Evolutionary conservation across 2,888 invertebrate species (phyloP), one percentile per base, ranked within the genome.

Genomic region (Athrips mouffetella): DNA sequence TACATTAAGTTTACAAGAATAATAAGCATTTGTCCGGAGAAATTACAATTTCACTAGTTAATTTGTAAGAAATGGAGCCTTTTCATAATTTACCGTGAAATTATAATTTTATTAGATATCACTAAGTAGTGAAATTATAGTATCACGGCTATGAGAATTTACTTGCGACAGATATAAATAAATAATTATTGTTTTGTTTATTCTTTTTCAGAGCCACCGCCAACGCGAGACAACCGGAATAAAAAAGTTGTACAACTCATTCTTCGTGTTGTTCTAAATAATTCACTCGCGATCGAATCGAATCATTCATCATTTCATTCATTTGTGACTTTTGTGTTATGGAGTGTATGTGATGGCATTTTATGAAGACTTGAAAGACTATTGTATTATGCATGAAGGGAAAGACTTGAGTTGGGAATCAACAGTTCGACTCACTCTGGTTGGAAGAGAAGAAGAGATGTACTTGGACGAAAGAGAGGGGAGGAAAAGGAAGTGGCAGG

Each of bases 181-280:
- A n/a, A n/a, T n/a, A n/a, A n/a, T n/a, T n/a, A n/a, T n/a, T n/a
- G n/a, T n/a, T n/a, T n/a, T n/a, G n/a, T n/a, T n/a, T n/a, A n/a
- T 37, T n/a, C 11, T 6, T n/a, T 37, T 16, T 2, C 44, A 94
- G 79, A 94, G 93, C 75, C 94, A 94, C 76, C 92, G 94, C 70
- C 94, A 95, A 81, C 89, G 94, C 73, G 94, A 95, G 81, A 94
- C 94, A 20, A 94, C 94, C 42, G 95, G 95, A 54, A 94, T 95
- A 72, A 95, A 95, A 86, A 95, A 95, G 82, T 89, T 95, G 76
- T 95, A 95, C 89, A 95, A 95, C 87, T 94, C 94, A 54, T 95
- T 95, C 88, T 95, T 95, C 80, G 95, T 95, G 62, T 91, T 95
- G 80, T 95, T 95, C 87, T 95, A 95, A 94, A 89, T 71, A 5